Conservation (phyloP, 2,797 vertebrate species). For the Lemur catta region DNA sequence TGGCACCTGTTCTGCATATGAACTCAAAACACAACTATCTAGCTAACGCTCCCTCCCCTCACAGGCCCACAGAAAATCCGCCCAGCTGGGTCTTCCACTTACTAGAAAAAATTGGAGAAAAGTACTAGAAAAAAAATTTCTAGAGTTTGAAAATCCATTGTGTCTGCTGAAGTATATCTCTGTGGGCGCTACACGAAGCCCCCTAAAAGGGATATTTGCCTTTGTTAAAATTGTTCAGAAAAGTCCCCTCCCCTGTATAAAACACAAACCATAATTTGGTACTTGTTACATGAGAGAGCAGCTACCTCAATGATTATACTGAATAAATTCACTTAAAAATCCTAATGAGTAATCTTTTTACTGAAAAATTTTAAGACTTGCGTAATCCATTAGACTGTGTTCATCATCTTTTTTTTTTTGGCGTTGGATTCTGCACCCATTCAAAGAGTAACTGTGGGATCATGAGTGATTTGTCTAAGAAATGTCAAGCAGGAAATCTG, state of each 20-base stretch:
- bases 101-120: not conserved
- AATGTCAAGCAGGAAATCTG: conserved; percentile 59
- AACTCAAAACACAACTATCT: not conserved
- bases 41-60: not conserved
- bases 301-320: not conserved
- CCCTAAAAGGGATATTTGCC: not conserved
- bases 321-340: not conserved
- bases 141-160: not conserved
- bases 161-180: not conserved
- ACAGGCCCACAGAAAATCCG: not conserved
- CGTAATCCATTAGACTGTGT: not conserved
- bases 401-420: not conserved
- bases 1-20: not conserved
- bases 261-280: not conserved
- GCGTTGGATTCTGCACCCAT: not conserved
- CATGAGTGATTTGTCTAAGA: conserved; percentile 55
- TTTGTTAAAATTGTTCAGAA: not conserved
- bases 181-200: not conserved
- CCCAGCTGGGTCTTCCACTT: not conserved
- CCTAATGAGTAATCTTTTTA: not conserved
- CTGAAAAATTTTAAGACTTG: not conserved
- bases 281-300: not conserved
- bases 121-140: not conserved
- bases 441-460: conserved; percentile 48
- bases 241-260: not conserved